A percentile compares a stretch with the other conserved stretches of the same genome.
Conservation (phyloP, 2,797 vertebrate species). For the Rhinoraja longicauda region DNA sequence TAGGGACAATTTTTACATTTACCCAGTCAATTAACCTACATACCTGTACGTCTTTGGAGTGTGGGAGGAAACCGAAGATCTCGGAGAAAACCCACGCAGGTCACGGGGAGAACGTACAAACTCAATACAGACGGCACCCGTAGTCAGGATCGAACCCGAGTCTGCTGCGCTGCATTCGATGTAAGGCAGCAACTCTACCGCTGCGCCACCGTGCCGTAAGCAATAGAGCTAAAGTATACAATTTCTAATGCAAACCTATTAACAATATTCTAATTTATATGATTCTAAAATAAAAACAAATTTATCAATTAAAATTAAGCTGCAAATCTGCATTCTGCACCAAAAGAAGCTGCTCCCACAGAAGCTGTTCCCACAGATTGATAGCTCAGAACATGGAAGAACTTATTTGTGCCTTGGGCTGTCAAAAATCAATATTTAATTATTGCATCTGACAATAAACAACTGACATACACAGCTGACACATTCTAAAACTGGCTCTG, state of each 20-base stretch:
- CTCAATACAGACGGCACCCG: no score
- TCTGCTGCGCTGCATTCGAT: no score
- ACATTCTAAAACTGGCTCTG: not conserved
- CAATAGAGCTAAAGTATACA: not conserved
- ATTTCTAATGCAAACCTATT: not conserved
- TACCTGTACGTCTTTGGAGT: no score
- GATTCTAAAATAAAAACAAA: not conserved
- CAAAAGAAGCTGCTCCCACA: not conserved
- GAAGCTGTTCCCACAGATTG: not conserved
- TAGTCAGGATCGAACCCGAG: no score
- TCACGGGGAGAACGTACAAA: no score
- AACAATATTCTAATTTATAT: not conserved
- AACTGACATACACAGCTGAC: not conserved
- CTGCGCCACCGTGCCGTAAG: no score
- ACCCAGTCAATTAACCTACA: no score
- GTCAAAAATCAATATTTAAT: slow-evolving; percentile 31
- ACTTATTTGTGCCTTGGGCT: not conserved
- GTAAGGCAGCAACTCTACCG: no score
- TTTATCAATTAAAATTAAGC: not conserved
- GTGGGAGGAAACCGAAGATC: no score
- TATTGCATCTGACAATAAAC: not conserved
- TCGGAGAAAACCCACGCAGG: no score
- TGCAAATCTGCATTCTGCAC: not conserved
- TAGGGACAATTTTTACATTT: no score
- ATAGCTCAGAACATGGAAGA: not conserved